A percentile compares a stretch with the other conserved stretches of the same genome.
These are phyloP conservation scores for Tympanuchus pallidicinctus DNA, from an alignment of 2,113 vertebrate genomes.

Conservation along the genomic window DNA sequence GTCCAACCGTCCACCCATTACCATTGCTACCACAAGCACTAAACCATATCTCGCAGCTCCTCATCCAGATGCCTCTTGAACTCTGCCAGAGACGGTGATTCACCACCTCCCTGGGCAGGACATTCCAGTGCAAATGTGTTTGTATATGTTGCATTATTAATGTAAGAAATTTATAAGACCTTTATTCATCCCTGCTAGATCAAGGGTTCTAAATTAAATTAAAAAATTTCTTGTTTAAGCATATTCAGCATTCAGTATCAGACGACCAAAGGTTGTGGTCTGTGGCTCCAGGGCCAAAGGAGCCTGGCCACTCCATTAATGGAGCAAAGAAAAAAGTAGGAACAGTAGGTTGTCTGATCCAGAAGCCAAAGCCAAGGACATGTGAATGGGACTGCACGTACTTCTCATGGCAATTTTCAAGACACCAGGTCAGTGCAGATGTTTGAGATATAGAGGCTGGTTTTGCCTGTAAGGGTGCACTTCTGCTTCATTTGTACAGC, in stretches of 20 bases:
- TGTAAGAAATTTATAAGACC: neutral
- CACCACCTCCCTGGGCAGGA: no score
- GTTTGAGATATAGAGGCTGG: accelerated
- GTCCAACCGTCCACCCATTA: no score
- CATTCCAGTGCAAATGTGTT: neutral
- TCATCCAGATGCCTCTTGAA: no score
- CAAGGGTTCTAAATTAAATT: neutral
- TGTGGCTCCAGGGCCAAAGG: neutral
- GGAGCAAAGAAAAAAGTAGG: neutral
- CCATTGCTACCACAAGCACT: no score
- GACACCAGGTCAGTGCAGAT: neutral
- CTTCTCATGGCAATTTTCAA: neutral
- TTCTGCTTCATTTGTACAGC: neutral
- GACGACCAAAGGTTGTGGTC: neutral
- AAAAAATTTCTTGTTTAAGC: neutral
- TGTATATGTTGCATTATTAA: neutral
- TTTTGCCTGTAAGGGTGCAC: neutral
- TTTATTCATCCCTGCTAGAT: neutral
- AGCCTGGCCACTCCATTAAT: neutral
- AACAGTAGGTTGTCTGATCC: neutral
- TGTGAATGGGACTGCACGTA: neutral
- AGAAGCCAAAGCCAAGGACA: neutral
- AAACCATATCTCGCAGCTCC: no score
- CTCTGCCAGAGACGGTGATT: no score
- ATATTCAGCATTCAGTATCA: neutral